A percentile compares a stretch with the other conserved stretches of the same genome.
Evolutionary conservation across 2,113 vertebrate genomes (phyloP).

Genomic region (Siphamia tubifer): DNA sequence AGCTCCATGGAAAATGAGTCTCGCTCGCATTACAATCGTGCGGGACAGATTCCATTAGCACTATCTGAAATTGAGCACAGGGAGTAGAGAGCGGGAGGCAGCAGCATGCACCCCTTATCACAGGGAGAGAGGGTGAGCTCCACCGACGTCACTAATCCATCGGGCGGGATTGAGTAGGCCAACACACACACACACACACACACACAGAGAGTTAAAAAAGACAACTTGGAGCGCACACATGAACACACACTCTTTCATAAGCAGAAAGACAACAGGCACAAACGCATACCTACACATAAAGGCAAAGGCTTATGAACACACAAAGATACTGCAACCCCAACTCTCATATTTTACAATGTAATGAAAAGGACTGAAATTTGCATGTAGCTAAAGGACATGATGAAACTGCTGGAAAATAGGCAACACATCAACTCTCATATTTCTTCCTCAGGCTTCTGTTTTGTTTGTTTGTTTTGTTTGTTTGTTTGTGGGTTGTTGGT

Average conservation of each 20-base stretch:
- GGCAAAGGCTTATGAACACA: background rate
- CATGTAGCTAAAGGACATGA: slow-evolving; percentile 45
- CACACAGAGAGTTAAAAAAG: slow-evolving; percentile 2
- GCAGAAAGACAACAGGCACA: slow-evolving; percentile 1
- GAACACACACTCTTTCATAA: slow-evolving; percentile 1
- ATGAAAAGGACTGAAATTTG: slow-evolving; percentile 33
- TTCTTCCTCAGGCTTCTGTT: background rate
- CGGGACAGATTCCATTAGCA: slow-evolving; percentile 99
- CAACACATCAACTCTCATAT: slow-evolving; percentile 22
- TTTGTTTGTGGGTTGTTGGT: too few species aligned
- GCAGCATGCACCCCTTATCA: slow-evolving; percentile 90
- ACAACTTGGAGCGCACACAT: slow-evolving; percentile 7
- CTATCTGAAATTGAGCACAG: slow-evolving; percentile 98
- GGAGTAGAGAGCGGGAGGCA: slow-evolving; percentile 63
- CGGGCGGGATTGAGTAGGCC: slow-evolving; percentile 77
- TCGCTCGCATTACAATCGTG: slow-evolving; percentile 98
- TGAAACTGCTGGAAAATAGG: slow-evolving; percentile 58
- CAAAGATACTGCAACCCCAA: background rate
- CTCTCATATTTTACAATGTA: background rate
- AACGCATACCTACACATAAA: background rate
- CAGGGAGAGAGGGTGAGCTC: slow-evolving; percentile 83
- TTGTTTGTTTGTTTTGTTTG: background rate
- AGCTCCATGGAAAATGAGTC: slow-evolving; percentile 99
- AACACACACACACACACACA: slow-evolving; percentile 1
- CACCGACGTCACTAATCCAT: slow-evolving; percentile 95